Base-by-base conservation (phyloP, 2,113 vertebrate genomes). In the Nettapus auritus region DNA sequence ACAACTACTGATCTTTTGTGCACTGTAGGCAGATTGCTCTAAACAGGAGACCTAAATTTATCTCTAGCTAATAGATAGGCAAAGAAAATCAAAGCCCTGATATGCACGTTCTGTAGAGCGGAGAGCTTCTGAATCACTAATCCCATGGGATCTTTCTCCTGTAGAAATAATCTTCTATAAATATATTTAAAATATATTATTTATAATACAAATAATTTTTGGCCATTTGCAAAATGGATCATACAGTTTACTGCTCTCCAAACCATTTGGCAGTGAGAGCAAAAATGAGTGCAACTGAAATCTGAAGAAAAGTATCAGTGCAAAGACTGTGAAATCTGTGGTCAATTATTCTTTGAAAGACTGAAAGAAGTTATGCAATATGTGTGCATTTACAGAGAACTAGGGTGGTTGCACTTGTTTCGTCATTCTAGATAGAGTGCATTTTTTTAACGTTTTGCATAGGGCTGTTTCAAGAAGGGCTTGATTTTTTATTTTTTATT, bases 1-100 rank as follows among this genome's bases (percentile, higher is more conserved):
- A 93, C 94, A 94, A 94, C 74, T 69, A 92, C 63, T 95, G 97
- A 97, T 94, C 92, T 94, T 52, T 48, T 93, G 87, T 91, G 73
- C 90, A 71, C 86, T 62, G 38, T 81, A 89, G 89, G 84, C 86
- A 80, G 94, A 93, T 95, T 96, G 88, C 70, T 73, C 66, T 66
- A 80, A 96, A 91, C 73, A 86, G 92, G 91, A 96, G 96, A 95
- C 88, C 92, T 82, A 95, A 93, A 96, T 86, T 82, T 77, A 64
- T 93, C 93, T 91, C 90, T 80, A 82, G 48, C 50, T 62, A 88
- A 93, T 69, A 96, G 94, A 96, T 94, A 86, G 77, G 64, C 82
- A 96, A 74, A 33, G 31, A 70, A 56, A 86, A 94, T 79, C 36
- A 74, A 86, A 89, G 74, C 57, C 90, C 44, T 46, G 55, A 66